Evolutionary conservation across 2,888 invertebrate genomes (phyloP).

Genomic region (Parelbella ahira): DNA sequence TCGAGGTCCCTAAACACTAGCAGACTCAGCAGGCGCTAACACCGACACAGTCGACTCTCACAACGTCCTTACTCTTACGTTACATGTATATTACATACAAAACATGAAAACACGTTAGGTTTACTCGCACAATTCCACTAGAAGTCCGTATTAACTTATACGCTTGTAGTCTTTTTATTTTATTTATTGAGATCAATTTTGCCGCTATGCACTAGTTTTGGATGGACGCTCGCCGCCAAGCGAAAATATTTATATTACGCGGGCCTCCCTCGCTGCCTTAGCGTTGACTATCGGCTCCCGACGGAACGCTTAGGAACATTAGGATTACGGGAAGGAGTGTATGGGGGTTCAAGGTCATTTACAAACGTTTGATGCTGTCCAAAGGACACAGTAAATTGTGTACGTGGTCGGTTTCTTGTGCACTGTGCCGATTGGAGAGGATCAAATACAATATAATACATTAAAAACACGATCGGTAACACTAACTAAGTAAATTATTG

Average conservation of each 20-base stretch:
- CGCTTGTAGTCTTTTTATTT: slow-evolving; percentile 66
- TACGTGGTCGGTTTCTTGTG: slow-evolving; percentile 25
- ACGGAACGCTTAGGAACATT: slow-evolving; percentile 38
- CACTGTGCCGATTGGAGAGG: slow-evolving; percentile 29
- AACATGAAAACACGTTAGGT: slow-evolving; percentile 64
- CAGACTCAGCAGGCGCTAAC: slow-evolving; percentile 76
- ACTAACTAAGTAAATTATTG: slow-evolving; percentile 23
- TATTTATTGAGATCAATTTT: slow-evolving; percentile 76
- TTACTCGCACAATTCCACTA: slow-evolving; percentile 76
- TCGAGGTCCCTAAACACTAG: slow-evolving; percentile 57
- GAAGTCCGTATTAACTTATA: slow-evolving; percentile 54
- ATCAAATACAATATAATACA: slow-evolving; percentile 23
- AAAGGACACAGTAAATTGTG: slow-evolving; percentile 26
- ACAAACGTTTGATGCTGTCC: slow-evolving; percentile 24
- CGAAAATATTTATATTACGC: slow-evolving; percentile 28
- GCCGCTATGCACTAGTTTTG: slow-evolving; percentile 63
- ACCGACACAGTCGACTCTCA: slow-evolving; percentile 53
- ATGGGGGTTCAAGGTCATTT: too few relatives aligned
- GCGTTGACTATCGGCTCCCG: slow-evolving; percentile 21
- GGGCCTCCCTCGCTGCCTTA: slow-evolving; percentile 35
- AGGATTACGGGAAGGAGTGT: slow-evolving; percentile 14
- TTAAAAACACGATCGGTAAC: slow-evolving; percentile 17
- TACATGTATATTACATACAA: slow-evolving; percentile 71
- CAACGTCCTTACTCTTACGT: slow-evolving; percentile 51
- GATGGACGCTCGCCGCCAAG: slow-evolving; percentile 45